phyloP scores from a whole-genome alignment of 2,888 invertebrate species.

The Callimorpha dominula region DNA sequence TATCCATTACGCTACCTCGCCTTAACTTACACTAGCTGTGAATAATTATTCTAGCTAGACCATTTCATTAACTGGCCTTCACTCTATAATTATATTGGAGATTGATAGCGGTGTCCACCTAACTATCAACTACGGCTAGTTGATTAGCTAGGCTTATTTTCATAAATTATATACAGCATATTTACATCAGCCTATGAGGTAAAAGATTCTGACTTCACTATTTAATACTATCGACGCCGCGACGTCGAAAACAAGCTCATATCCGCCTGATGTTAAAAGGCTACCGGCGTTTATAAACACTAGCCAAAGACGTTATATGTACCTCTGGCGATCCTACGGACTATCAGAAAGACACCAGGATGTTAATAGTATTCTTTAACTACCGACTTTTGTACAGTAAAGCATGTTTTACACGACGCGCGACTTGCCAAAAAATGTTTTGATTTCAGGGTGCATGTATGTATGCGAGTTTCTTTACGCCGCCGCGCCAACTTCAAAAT shows the following conservation, averaged over 20 bases:
- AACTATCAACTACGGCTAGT: neutral
- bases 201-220: neutral
- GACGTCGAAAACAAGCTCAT: neutral
- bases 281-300: neutral
- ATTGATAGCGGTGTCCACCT: constrained; percentile 47
- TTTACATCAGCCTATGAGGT: neutral
- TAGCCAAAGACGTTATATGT: neutral
- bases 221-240: neutral
- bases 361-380: too few relatives aligned
- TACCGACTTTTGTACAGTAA: too few relatives aligned
- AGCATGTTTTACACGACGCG: too few relatives aligned
- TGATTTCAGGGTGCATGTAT: too few relatives aligned
- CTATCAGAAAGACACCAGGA: too few relatives aligned
- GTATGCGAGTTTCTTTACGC: too few relatives aligned
- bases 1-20: too few relatives aligned
- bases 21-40: constrained; percentile 4
- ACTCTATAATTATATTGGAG: constrained; percentile 53
- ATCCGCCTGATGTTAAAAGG: neutral
- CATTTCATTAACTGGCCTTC: constrained; percentile 44
- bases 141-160: neutral
- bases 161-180: constrained; percentile 1
- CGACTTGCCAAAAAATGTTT: too few relatives aligned
- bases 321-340: too few relatives aligned
- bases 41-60: constrained; percentile 35
- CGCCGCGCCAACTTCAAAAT: too few relatives aligned